A percentile compares a stretch with the other conserved stretches of the same genome.
phyloP scores from a whole-genome alignment of 2,888 invertebrate species.

The Orthosia cruda region DNA sequence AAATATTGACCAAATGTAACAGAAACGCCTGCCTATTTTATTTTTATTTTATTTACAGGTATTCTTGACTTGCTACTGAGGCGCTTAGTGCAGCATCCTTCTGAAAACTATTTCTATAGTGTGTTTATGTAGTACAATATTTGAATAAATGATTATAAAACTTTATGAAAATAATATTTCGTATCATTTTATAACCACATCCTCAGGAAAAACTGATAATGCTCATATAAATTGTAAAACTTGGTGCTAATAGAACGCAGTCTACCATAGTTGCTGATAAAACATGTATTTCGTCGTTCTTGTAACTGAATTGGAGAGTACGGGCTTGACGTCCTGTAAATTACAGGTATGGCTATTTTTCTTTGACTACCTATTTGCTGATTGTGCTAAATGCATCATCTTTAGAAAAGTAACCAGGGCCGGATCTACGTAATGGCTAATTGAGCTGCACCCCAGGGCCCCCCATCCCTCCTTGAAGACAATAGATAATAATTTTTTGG shows the following conservation, averaged over 20 bases:
- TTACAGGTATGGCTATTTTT: slow-evolving; percentile 79
- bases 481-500: too few relatives aligned
- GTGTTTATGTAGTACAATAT: background rate
- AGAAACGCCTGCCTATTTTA: background rate
- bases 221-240: slow-evolving; percentile 30
- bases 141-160: slow-evolving; percentile 17
- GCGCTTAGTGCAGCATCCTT: background rate
- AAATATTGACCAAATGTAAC: background rate
- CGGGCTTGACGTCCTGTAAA: slow-evolving; percentile 84
- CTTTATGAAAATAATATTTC: background rate
- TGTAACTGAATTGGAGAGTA: slow-evolving; percentile 84
- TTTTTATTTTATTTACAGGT: slow-evolving; percentile 23
- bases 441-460: too few relatives aligned
- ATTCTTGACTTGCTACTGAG: background rate
- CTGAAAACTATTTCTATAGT: background rate
- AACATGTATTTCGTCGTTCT: slow-evolving; percentile 86
- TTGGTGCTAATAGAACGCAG: slow-evolving; percentile 1
- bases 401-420: too few relatives aligned
- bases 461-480: too few relatives aligned
- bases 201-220: slow-evolving; percentile 51
- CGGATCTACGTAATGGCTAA: too few relatives aligned
- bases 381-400: too few relatives aligned
- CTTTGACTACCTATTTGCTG: background rate
- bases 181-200: slow-evolving; percentile 65
- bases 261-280: slow-evolving; percentile 4